Conservation (phyloP, 2,888 invertebrate genomes). For the Dioctria rufipes region DNA sequence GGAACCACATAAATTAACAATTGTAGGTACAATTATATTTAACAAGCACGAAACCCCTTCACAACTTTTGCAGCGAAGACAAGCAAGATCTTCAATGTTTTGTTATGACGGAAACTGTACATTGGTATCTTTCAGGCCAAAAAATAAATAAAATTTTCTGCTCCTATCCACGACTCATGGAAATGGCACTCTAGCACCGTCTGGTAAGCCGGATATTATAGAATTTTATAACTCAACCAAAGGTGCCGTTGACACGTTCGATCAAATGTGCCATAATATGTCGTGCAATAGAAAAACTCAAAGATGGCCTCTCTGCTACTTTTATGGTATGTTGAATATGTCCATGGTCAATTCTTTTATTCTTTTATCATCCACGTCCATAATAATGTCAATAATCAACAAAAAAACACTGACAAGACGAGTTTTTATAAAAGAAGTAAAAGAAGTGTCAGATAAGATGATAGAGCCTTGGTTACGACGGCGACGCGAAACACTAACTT, state of each 20-base stretch:
- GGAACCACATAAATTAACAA: no score
- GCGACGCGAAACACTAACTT: not conserved
- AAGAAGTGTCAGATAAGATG: constrained; percentile 8
- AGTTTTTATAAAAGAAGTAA: not conserved
- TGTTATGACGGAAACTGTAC: not conserved
- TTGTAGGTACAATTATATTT: no score
- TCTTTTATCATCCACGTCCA: constrained; percentile 24
- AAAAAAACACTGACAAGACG: not conserved
- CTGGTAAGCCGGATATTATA: not conserved
- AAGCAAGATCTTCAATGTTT: not conserved
- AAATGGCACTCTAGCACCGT: not conserved
- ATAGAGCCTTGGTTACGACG: not conserved
- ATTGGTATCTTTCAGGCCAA: not conserved
- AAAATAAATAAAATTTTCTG: not conserved
- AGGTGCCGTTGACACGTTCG: no score
- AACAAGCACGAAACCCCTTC: no score
- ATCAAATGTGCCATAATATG: no score
- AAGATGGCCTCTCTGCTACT: constrained; percentile 52
- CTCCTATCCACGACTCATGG: not conserved
- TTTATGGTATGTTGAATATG: constrained; percentile 53
- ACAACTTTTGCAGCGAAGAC: no score
- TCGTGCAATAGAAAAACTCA: no score
- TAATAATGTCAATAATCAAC: not conserved
- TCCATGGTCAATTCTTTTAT: constrained; percentile 47
- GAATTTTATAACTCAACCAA: not conserved